Base-by-base conservation (phyloP, 2,797 vertebrate species). In the Nyctalus aviator region DNA sequence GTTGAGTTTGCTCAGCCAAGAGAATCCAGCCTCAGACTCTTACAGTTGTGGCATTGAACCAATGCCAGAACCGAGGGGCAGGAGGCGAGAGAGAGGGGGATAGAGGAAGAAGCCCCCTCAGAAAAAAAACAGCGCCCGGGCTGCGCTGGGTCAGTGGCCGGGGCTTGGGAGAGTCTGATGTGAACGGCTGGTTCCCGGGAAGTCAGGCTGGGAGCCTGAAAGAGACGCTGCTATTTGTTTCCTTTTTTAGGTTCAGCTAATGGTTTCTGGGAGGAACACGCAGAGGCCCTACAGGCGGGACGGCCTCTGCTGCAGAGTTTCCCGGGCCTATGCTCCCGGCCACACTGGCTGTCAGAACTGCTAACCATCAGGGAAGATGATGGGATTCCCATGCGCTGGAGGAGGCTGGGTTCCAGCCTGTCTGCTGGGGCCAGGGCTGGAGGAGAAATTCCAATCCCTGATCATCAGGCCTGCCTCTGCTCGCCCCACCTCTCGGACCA, bases 211-310 rank as follows among this genome's bases (percentile, higher is more conserved):
- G 98, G 98, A 91, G 96, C 97, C 97, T 95, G 98, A 98, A 98
- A 98, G 98, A 97, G 98, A 98, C 98, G 98, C 97, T 98, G 98
- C 98, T 98, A 98, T 94, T 95, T 95, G 96, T 97, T 97, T 96
- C 97, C 97, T 97, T 95, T 96, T 97, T 93, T 93, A 90, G 97
- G 97, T 88, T 66, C 89, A 97, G 95, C 97, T 96, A 96, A 96
- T 94, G 97, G 98, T 98, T 98, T 97, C 88, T 72, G 90, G 96
- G 93, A 94, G 41, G 68, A 15, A 78, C 1, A 1, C 20, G 14
- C 8, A 69, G 37, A 5, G 37, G 86, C 83, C 93, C 94, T 50
- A 59, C 93, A 92, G 96, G 97, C 92, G 96, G 97, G 96, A 94
- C 84, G 35, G 69, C 35, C 90, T 90, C 89, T 89, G 94, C 93